Percentiles rank a stretch among this genome's conserved stretches.
Conservation (phyloP, 2,113 vertebrate species). For the Saccopteryx bilineata region DNA sequence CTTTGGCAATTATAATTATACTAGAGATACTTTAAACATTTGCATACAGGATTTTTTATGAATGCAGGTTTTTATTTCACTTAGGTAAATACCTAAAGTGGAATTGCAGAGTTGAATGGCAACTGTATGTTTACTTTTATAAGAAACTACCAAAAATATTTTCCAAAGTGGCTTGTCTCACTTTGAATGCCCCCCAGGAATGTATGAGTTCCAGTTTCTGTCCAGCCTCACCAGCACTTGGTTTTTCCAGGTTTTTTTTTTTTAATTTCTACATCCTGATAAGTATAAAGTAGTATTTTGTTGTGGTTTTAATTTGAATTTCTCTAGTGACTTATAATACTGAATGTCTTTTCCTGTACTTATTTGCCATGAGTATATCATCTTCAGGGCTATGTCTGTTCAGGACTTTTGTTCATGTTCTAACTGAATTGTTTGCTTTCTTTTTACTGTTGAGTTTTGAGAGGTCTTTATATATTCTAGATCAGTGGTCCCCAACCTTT, state of each 20-base stretch:
- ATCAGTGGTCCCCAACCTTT: background rate
- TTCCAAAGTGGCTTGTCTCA: conserved; percentile 16
- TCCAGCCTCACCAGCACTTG: conserved; percentile 28
- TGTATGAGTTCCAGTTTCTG: conserved; percentile 19
- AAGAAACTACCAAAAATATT: conserved; percentile 61
- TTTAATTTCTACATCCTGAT: background rate
- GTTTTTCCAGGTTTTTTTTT: background rate
- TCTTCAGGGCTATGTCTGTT: conserved; percentile 17
- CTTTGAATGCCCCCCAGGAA: conserved; percentile 4
- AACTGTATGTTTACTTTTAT: conserved; percentile 2
- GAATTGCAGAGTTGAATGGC: background rate
- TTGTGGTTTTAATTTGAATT: conserved; percentile 46
- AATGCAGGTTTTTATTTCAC: conserved; percentile 52
- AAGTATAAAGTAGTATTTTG: background rate
- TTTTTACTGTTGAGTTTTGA: conserved; percentile 36
- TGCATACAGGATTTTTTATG: conserved; percentile 16
- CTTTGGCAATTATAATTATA: background rate
- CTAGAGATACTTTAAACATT: conserved; percentile 49
- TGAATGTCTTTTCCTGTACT: conserved; percentile 48
- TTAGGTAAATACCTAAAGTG: conserved; percentile 55
- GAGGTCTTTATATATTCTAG: conserved; percentile 43
- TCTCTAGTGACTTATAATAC: background rate
- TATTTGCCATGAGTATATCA: background rate
- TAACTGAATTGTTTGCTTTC: background rate
- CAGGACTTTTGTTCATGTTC: conserved; percentile 18